phyloP scores from a whole-genome alignment of 1,140 invertebrate species.

The Aphidius ervi region DNA sequence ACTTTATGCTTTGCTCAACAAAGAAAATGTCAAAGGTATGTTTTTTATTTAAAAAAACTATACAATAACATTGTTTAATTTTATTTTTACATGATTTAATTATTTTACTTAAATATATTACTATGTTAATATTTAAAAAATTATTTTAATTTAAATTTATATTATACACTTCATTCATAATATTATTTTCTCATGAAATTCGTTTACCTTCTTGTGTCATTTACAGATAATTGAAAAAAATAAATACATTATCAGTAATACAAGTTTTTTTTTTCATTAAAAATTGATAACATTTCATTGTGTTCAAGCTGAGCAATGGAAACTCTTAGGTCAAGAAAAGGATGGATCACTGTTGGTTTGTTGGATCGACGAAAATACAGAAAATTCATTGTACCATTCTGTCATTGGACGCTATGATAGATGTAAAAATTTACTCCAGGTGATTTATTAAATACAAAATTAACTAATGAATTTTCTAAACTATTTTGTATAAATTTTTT shows the following conservation, averaged over 20 bases:
- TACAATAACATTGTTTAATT: background rate
- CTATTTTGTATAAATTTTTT: constrained; percentile 31
- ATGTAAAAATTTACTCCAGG: constrained; percentile 41
- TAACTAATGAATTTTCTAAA: background rate
- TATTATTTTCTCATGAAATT: background rate
- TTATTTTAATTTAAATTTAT: too few relatives aligned
- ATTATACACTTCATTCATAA: background rate
- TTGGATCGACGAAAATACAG: constrained; percentile 59
- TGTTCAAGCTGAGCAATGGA: constrained; percentile 66
- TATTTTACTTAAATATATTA: background rate
- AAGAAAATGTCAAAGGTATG: constrained; percentile 3
- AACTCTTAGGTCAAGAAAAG: constrained; percentile 71
- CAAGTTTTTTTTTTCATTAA: background rate
- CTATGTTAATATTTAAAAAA: too few relatives aligned
- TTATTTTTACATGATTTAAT: background rate
- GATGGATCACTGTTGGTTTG: constrained; percentile 66
- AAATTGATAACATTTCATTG: constrained; percentile 33
- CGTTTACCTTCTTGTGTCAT: background rate
- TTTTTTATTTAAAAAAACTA: background rate
- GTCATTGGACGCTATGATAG: constrained; percentile 47
- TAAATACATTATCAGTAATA: background rate
- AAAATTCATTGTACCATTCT: constrained; percentile 38
- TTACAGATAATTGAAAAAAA: background rate
- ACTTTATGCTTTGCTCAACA: constrained; percentile 8
- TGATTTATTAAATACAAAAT: constrained; percentile 20